These are phyloP conservation scores for Syngnathoides biaculeatus DNA, from an alignment of 2,113 vertebrate genomes.

Conservation along the genomic window DNA sequence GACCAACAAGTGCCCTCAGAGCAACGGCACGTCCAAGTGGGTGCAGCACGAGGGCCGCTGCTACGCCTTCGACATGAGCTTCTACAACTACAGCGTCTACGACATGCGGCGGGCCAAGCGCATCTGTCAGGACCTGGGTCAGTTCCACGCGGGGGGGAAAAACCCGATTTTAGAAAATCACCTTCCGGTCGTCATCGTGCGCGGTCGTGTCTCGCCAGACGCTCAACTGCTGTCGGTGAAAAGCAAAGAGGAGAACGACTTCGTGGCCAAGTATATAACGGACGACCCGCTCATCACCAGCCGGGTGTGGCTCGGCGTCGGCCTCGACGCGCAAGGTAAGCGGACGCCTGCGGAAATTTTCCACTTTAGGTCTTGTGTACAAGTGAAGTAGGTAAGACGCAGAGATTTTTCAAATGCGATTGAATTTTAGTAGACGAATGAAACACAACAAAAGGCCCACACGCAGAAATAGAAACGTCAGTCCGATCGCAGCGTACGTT, in stretches of 20 bases:
- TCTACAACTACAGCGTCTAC: constrained; percentile 82
- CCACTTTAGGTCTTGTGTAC: too few relatives aligned
- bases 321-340: constrained; percentile 68
- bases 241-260: constrained; percentile 85
- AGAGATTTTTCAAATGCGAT: too few relatives aligned
- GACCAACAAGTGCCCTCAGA: constrained; percentile 72
- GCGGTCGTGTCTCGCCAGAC: constrained; percentile 61
- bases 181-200: background rate
- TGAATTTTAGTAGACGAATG: too few relatives aligned
- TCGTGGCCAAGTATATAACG: constrained; percentile 77
- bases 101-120: constrained; percentile 71
- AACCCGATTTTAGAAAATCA: background rate
- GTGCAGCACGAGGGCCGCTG: constrained; percentile 81
- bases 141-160: constrained; percentile 23
- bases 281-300: constrained; percentile 81
- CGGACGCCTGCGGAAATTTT: background rate
- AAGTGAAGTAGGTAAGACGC: too few relatives aligned
- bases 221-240: constrained; percentile 80
- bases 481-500: background rate
- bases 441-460: too few relatives aligned
- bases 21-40: constrained; percentile 70
- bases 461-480: too few relatives aligned
- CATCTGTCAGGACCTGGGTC: constrained; percentile 82
- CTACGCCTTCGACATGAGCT: constrained; percentile 77
- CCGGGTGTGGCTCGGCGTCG: constrained; percentile 84